A percentile compares a stretch with the other conserved stretches of the same genome.
These are phyloP conservation scores for Ridgeia piscesae DNA, from an alignment of 1,140 invertebrate species.

Conservation along the genomic window DNA sequence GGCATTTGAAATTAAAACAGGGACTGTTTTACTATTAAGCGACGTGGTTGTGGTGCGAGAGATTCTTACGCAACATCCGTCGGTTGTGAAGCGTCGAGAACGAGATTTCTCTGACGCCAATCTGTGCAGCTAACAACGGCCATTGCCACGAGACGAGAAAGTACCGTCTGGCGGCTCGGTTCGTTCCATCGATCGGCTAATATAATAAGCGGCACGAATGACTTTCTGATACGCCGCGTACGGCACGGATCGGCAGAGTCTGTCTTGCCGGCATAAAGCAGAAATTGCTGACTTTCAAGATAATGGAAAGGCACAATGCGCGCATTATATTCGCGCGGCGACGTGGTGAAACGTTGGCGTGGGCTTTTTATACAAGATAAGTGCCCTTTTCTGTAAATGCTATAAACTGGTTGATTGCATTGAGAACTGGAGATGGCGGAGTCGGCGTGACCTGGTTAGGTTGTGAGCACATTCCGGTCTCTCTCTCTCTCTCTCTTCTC, in stretches of 20 bases:
- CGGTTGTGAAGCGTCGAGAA: not conserved
- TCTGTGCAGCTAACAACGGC: not conserved
- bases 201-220: not conserved
- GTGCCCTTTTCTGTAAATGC: not conserved
- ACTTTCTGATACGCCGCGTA: not conserved
- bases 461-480: not conserved
- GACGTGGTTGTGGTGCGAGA: not conserved
- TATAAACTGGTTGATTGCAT: not conserved
- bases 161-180: no score
- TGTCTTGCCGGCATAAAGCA: not conserved
- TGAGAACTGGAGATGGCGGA: not conserved
- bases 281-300: not conserved
- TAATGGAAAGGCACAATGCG: not conserved
- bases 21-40: not conserved
- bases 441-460: not conserved
- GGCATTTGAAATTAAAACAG: not conserved
- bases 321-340: not conserved
- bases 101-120: not conserved
- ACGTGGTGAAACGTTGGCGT: not conserved
- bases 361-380: conserved; percentile 6
- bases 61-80: not conserved
- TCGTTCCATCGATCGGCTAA: not conserved
- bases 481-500: no score
- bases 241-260: not conserved
- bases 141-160: not conserved